Evolutionary conservation across 1,140 invertebrate species (phyloP).

Genomic region (Caenorhabditis remanei): DNA sequence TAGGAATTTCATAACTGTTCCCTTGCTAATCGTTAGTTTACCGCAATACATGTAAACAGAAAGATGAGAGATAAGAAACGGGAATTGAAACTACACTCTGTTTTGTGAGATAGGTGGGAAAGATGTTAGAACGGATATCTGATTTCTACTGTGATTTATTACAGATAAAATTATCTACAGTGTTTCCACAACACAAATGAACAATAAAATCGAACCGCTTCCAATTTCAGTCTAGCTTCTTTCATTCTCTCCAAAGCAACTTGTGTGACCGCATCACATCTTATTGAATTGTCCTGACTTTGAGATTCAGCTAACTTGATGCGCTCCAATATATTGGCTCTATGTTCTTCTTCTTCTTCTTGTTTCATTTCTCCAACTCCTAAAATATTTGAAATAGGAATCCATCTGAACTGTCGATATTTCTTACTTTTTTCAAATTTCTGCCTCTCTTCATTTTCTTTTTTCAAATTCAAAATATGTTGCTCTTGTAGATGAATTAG

Average conservation of each 20-base stretch:
- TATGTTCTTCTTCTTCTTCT: not conserved
- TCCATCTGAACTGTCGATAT: not conserved
- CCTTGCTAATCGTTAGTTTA: not conserved
- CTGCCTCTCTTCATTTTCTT: not conserved
- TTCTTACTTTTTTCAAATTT: not conserved
- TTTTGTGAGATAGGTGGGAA: too few species aligned
- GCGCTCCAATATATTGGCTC: too few species aligned
- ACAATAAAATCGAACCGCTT: too few species aligned
- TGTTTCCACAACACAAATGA: too few species aligned
- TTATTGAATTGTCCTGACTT: too few species aligned
- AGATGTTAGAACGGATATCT: too few species aligned
- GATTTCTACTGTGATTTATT: too few species aligned
- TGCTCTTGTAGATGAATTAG: not conserved
- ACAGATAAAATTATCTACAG: too few species aligned
- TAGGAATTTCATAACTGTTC: not conserved
- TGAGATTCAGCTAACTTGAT: too few species aligned
- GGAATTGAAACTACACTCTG: not conserved
- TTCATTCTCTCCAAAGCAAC: too few species aligned
- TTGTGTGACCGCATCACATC: too few species aligned
- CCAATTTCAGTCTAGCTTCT: too few species aligned
- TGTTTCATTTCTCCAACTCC: not conserved
- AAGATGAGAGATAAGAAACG: not conserved
- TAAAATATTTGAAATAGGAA: not conserved
- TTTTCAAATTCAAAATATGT: not conserved
- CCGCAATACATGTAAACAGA: not conserved